Conservation (phyloP, 1,140 invertebrate species). For the Drosophila albomicans region DNA sequence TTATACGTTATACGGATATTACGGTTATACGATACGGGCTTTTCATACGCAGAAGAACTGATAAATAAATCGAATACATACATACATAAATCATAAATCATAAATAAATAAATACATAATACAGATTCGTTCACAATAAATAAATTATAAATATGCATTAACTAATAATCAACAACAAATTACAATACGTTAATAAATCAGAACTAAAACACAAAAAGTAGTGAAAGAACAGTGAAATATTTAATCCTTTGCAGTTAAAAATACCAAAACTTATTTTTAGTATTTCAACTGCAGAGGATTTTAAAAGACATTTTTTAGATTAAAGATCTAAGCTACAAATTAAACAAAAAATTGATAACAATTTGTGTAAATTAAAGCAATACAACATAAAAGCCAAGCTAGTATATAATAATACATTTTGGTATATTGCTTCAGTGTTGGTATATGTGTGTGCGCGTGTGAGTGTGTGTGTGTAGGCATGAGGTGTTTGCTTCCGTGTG, state of each 20-base stretch:
- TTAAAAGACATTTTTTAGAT: background rate
- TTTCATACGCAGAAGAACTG: slow-evolving; percentile 15
- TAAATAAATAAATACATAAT: slow-evolving; percentile 15
- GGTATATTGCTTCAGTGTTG: too few relatives aligned
- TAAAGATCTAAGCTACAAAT: slow-evolving; percentile 28
- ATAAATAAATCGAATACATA: slow-evolving; percentile 10
- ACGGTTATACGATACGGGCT: slow-evolving; percentile 17
- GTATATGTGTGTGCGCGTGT: background rate
- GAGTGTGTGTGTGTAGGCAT: slow-evolving; percentile 5
- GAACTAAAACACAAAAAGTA: slow-evolving; percentile 5
- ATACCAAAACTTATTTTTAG: background rate
- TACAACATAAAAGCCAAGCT: slow-evolving; percentile 46
- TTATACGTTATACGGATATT: slow-evolving; percentile 36
- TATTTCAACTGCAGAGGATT: background rate
- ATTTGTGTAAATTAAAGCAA: slow-evolving; percentile 12
- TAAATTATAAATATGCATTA: slow-evolving; percentile 20
- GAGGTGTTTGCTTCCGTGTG: slow-evolving; percentile 1
- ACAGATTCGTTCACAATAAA: slow-evolving; percentile 9
- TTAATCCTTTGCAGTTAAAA: slow-evolving; percentile 4
- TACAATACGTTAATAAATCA: slow-evolving; percentile 6
- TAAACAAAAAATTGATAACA: slow-evolving; percentile 29
- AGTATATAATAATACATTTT: background rate
- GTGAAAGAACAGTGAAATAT: background rate
- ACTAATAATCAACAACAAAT: slow-evolving; percentile 23
- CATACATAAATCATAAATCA: slow-evolving; percentile 12